Base-by-base conservation (phyloP, 2,797 vertebrate genomes). In the Lagocephalus sceleratus region DNA sequence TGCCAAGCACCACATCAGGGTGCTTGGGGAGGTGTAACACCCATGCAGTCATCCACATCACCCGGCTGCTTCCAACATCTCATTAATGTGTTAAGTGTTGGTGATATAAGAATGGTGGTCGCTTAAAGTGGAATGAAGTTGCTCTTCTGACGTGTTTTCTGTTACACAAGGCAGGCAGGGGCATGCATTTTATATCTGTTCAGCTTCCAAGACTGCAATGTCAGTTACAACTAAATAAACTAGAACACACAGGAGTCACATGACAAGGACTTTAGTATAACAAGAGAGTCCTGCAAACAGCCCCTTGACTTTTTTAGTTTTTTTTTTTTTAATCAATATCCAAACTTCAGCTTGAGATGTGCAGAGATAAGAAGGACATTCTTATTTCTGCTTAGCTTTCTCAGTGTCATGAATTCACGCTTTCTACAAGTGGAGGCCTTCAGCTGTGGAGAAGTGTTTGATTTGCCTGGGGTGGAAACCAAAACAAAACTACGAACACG, bases 61-160 rank as follows among this genome's bases (percentile, higher is more conserved):
- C 40, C 63, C 29, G 40, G 57, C 53, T 48, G 58, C 60, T 64
- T 71, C 63, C 77, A 83, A 70, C 66, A 50, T 71, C 57, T 75
- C 55, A 79, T 77, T 76, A 79, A 82, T 71, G 66, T 63, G 55
- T 76, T 66, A 35, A 66, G 60, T 79, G 75, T 80, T 68, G 68
- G 54, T 66, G 66, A 71, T 81, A 68, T 82, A 60, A 84, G 79
- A 85, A 85, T 52, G 57, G 65, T 26, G 55, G 69, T 82, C 22
- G 76, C 75, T 75, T 71, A 29, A 48, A 81, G 68, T 75, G 21
- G 82, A 81, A 75, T 70, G 19, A 75, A 79, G 70, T 60, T 66
- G 62, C 54, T 6, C 58, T 42, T 57, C 58, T 71, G 61, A 75
- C 68, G 58, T 47, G 62, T 71, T 60, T 73, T 65, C 64, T 82